phyloP scores from a whole-genome alignment of 2,888 invertebrate species.

The Thecocarcelia acutangulata region DNA sequence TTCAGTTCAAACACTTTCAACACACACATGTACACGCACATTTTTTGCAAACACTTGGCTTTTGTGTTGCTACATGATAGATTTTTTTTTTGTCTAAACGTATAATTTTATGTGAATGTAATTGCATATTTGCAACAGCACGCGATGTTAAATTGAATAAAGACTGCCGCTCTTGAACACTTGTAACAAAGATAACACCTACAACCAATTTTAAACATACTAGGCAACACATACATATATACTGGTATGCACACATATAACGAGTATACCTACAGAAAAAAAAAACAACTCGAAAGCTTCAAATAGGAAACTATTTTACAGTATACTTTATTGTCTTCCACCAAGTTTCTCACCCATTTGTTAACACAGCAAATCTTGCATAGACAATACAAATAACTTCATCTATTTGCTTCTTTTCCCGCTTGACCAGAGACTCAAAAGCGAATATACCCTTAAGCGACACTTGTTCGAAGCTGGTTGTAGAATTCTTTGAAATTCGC shows the following conservation, averaged over 20 bases:
- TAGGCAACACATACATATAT: slow-evolving; percentile 31
- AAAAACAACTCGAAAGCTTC: slow-evolving; percentile 19
- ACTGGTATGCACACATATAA: too few relatives aligned
- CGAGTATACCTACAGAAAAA: not conserved
- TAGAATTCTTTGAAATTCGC: too few relatives aligned
- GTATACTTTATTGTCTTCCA: not conserved
- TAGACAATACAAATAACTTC: slow-evolving; percentile 43
- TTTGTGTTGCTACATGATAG: not conserved
- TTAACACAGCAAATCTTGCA: slow-evolving; percentile 9
- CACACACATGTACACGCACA: not conserved
- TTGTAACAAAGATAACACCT: slow-evolving; percentile 56
- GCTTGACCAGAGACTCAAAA: slow-evolving; percentile 15
- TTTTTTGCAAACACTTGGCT: not conserved
- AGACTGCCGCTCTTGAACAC: slow-evolving; percentile 26
- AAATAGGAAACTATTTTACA: slow-evolving; percentile 31
- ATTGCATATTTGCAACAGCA: slow-evolving; percentile 32
- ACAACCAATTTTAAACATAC: slow-evolving; percentile 46
- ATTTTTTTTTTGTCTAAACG: not conserved
- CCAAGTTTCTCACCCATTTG: not conserved
- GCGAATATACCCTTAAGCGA: too few relatives aligned
- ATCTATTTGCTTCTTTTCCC: slow-evolving; percentile 40
- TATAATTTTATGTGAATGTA: not conserved
- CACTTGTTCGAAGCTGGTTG: too few relatives aligned
- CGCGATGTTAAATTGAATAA: slow-evolving; percentile 62
- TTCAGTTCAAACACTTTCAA: slow-evolving; percentile 13